Conservation (phyloP, 2,888 invertebrate species). For the Brenthis daphne region DNA sequence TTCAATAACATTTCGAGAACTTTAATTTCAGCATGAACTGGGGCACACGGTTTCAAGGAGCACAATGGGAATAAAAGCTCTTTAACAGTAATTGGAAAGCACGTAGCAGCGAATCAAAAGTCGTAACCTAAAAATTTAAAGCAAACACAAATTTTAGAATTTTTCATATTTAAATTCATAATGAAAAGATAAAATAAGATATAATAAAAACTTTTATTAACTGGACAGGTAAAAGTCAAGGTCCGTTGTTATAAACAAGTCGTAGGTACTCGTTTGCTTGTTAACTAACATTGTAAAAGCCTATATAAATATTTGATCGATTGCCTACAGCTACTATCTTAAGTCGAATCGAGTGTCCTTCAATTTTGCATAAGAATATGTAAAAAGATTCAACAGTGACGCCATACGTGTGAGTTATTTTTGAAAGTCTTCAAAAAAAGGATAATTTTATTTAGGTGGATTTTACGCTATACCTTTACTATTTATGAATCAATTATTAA, state of each 20-base stretch:
- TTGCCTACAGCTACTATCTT: not conserved
- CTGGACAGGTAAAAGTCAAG: conserved; percentile 42
- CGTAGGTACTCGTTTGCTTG: conserved; percentile 12
- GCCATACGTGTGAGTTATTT: too few relatives aligned
- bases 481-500: too few relatives aligned
- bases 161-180: conserved; percentile 10
- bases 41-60: conserved; percentile 4
- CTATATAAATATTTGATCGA: conserved; percentile 28
- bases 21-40: conserved; percentile 3
- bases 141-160: not conserved
- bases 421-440: too few relatives aligned
- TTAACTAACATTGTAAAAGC: conserved; percentile 15
- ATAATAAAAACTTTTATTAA: conserved; percentile 33
- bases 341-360: conserved; percentile 8
- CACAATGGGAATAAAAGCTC: conserved; percentile 17
- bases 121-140: not conserved
- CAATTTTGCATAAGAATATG: not conserved
- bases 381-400: not conserved
- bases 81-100: conserved; percentile 3
- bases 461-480: too few relatives aligned
- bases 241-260: conserved; percentile 35
- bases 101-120: not conserved
- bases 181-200: conserved; percentile 31
- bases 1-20: not conserved
- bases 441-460: too few relatives aligned